Conservation (phyloP, 2,888 invertebrate genomes). For the Trichopoda pennipes region DNA sequence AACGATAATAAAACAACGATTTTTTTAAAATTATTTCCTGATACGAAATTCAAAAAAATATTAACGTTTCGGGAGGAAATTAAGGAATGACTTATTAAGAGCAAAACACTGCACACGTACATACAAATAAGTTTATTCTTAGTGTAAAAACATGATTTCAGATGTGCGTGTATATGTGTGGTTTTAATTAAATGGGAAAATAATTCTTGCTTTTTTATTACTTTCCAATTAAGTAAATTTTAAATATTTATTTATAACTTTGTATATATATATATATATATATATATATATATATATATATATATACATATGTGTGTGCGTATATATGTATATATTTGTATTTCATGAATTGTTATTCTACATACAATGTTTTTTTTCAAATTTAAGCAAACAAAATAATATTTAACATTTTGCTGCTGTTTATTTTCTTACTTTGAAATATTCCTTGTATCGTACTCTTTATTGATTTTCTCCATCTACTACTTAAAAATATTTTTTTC, state of each 20-base stretch:
- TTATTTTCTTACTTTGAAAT: constrained; percentile 39
- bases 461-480: constrained; percentile 64
- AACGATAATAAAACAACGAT: neutral
- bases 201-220: constrained; percentile 20
- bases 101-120: neutral
- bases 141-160: constrained; percentile 23
- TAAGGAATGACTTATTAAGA: constrained; percentile 32
- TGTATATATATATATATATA: too few species aligned
- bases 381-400: neutral
- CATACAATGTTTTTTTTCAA: too few species aligned
- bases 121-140: constrained; percentile 14
- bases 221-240: constrained; percentile 22
- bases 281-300: too few species aligned
- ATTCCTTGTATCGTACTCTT: constrained; percentile 52
- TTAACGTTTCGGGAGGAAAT: constrained; percentile 30
- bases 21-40: constrained; percentile 14
- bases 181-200: constrained; percentile 29
- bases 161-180: neutral
- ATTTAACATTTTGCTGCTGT: constrained; percentile 22
- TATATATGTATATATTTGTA: too few species aligned
- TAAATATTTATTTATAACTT: constrained; percentile 13
- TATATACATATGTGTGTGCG: too few species aligned
- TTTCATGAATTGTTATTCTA: too few species aligned
- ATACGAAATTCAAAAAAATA: neutral
- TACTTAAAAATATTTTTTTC: constrained; percentile 25